These are phyloP conservation scores for Manacus vitellinus DNA, from an alignment of 2,113 vertebrate genomes.

Conservation along the genomic window DNA sequence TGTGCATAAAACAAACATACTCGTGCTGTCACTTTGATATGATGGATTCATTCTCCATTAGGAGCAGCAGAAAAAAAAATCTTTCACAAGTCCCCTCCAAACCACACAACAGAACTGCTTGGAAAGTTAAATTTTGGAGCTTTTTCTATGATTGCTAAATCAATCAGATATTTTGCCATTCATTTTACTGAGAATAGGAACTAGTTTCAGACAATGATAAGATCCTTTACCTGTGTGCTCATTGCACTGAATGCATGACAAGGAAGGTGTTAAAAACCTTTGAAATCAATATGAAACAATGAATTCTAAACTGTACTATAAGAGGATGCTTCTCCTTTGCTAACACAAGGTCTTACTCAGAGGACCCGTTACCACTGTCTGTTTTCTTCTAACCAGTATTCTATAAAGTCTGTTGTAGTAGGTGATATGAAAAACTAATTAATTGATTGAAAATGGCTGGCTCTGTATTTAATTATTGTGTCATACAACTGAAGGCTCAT, in stretches of 20 bases:
- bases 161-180: background rate
- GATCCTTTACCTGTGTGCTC: background rate
- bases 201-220: background rate
- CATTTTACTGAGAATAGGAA: background rate
- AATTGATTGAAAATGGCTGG: background rate
- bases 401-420: background rate
- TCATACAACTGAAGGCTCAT: background rate
- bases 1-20: background rate
- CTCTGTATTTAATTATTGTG: background rate
- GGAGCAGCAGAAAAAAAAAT: background rate
- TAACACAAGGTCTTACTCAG: background rate
- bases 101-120: background rate
- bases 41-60: background rate
- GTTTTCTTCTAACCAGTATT: background rate
- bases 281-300: background rate
- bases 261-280: background rate
- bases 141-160: background rate
- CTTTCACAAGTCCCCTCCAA: background rate
- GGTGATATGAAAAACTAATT: background rate
- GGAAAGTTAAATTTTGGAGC: background rate
- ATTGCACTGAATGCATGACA: background rate
- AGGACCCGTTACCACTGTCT: background rate
- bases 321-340: background rate
- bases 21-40: background rate
- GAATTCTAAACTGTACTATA: background rate